A percentile compares a stretch with the other conserved stretches of the same genome.
Conservation (phyloP, 2,888 invertebrate genomes). For the Gonocerus acuteangulatus region DNA sequence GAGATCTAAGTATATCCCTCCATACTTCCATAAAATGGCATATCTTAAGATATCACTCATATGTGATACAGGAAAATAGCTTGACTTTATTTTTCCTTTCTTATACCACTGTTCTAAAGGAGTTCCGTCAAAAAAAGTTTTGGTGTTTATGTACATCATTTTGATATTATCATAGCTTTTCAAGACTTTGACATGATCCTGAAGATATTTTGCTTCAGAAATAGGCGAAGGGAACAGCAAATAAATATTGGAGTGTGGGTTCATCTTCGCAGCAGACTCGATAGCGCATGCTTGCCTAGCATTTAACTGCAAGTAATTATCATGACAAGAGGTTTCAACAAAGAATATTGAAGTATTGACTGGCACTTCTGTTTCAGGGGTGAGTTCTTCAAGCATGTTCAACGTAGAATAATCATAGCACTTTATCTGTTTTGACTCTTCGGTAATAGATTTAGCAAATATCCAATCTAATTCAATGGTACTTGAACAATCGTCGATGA, state of each 20-base stretch:
- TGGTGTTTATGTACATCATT: slow-evolving; percentile 35
- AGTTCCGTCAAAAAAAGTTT: slow-evolving; percentile 44
- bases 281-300: slow-evolving; percentile 59
- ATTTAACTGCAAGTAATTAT: slow-evolving; percentile 45
- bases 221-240: slow-evolving; percentile 38
- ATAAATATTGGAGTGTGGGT: slow-evolving; percentile 52
- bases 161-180: slow-evolving; percentile 31
- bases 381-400: slow-evolving; percentile 16
- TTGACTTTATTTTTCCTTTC: slow-evolving; percentile 47
- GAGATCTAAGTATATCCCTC: slow-evolving; percentile 68
- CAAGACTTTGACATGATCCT: slow-evolving; percentile 12
- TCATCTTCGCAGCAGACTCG: slow-evolving; percentile 57
- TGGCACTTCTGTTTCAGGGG: slow-evolving; percentile 15
- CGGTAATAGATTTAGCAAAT: not conserved
- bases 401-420: slow-evolving; percentile 24
- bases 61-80: slow-evolving; percentile 53
- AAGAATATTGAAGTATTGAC: slow-evolving; percentile 53
- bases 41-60: slow-evolving; percentile 59
- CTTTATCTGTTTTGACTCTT: slow-evolving; percentile 26
- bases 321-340: slow-evolving; percentile 57
- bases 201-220: not conserved
- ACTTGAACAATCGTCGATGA: not conserved
- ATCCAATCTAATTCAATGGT: slow-evolving; percentile 8
- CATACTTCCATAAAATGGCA: slow-evolving; percentile 63
- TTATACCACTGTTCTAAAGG: slow-evolving; percentile 52